phyloP scores from a whole-genome alignment of 2,888 invertebrate genomes.

The Callyntrura guangdongensis region DNA sequence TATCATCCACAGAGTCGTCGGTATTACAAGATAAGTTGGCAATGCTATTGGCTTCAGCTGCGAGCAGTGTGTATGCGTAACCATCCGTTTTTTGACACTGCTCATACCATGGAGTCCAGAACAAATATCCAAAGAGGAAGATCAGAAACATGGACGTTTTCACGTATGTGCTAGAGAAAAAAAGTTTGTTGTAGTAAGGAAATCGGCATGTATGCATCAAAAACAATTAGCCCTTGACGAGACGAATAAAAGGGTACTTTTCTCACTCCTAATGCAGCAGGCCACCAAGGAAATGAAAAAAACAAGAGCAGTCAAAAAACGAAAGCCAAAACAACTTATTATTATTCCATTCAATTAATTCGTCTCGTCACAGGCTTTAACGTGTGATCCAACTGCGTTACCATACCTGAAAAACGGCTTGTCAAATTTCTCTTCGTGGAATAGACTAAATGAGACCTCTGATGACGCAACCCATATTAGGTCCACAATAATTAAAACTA shows the following conservation, averaged over 20 bases:
- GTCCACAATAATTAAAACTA: slow-evolving; percentile 95
- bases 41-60: slow-evolving; percentile 75
- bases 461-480: slow-evolving; percentile 98
- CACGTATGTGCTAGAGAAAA: slow-evolving; percentile 91
- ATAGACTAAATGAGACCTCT: slow-evolving; percentile 96
- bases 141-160: slow-evolving; percentile 97
- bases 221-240: no score
- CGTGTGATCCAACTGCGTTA: no score
- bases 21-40: slow-evolving; percentile 55
- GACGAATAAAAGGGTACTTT: no score
- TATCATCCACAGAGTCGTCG: slow-evolving; percentile 81
- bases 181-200: no score
- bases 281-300: no score
- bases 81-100: slow-evolving; percentile 89
- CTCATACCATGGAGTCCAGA: slow-evolving; percentile 96
- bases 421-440: slow-evolving; percentile 93
- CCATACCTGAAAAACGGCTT: slow-evolving; percentile 93
- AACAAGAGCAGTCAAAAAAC: no score
- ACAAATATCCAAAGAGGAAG: slow-evolving; percentile 95
- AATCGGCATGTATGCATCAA: no score
- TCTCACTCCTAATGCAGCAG: no score
- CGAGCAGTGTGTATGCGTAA: slow-evolving; percentile 70
- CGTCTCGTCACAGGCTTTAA: no score
- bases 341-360: no score
- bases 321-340: no score